phyloP scores from a whole-genome alignment of 2,113 vertebrate genomes.

The Phaethon lepturus region DNA sequence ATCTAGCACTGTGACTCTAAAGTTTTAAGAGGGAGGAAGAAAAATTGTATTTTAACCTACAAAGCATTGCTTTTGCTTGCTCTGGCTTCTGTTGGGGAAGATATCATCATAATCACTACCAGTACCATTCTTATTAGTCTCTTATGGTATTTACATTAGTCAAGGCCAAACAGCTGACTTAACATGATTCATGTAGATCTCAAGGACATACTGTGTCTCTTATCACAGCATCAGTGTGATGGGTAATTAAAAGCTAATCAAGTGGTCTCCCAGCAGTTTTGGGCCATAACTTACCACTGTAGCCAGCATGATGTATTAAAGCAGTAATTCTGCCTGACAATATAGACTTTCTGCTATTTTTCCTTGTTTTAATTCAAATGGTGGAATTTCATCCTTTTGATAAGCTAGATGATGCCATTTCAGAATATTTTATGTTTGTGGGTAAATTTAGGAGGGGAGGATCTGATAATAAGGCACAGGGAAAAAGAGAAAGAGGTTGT shows the following conservation, averaged over 20 bases:
- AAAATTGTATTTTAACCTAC: not conserved
- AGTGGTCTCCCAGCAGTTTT: not conserved
- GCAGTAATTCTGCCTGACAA: slow-evolving; percentile 4
- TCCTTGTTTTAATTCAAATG: not conserved
- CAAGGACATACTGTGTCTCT: not conserved
- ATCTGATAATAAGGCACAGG: not conserved
- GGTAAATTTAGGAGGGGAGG: not conserved
- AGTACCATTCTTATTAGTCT: not conserved
- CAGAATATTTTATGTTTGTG: not conserved
- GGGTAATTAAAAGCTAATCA: slow-evolving; percentile 30
- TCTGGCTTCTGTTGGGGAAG: not conserved
- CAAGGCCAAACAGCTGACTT: not conserved
- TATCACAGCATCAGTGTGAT: not conserved
- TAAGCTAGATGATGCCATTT: not conserved
- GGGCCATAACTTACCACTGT: not conserved
- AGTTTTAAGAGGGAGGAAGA: not conserved
- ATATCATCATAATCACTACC: not conserved
- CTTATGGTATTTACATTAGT: not conserved
- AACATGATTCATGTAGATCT: not conserved
- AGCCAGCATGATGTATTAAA: slow-evolving; percentile 13
- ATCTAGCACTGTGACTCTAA: not conserved
- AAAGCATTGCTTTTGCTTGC: not conserved
- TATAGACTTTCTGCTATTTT: not conserved
- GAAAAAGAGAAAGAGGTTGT: not conserved
- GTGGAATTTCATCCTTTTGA: not conserved